Conservation (phyloP, 1,140 invertebrate species). For the Drosophila erecta region DNA sequence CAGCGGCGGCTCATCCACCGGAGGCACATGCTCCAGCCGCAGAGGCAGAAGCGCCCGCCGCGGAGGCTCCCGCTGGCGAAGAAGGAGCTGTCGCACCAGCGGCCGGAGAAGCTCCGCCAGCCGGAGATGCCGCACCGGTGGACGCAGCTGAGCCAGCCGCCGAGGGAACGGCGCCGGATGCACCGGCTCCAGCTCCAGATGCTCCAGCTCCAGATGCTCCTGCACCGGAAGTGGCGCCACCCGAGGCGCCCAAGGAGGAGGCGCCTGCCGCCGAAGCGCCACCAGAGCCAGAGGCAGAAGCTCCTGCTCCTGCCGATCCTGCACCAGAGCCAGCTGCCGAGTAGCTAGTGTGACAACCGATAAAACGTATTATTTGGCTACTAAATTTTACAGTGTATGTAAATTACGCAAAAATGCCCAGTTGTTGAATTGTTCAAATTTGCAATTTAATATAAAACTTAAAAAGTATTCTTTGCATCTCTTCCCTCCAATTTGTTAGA, state of each 20-base stretch:
- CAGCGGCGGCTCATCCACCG: background rate
- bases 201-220: no score
- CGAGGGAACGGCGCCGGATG: background rate
- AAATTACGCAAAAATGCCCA: background rate
- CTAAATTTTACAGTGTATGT: background rate
- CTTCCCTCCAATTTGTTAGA: no score
- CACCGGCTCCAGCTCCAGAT: no score
- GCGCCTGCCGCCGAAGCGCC: background rate
- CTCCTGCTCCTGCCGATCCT: background rate
- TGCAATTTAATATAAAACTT: background rate
- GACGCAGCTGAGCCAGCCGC: background rate
- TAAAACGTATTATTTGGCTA: background rate
- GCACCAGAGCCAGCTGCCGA: background rate
- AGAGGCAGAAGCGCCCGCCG: background rate
- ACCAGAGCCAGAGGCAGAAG: background rate
- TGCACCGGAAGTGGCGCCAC: background rate
- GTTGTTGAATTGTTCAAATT: background rate
- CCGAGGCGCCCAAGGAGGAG: constrained; percentile 2
- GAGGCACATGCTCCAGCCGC: background rate
- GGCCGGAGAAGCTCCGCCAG: background rate
- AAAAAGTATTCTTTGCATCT: no score
- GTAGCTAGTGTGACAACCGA: background rate
- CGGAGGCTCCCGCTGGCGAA: background rate
- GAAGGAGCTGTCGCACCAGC: background rate
- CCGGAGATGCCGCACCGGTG: background rate